Conservation (phyloP, 2,888 invertebrate species). For the Platycheirus albimanus region DNA sequence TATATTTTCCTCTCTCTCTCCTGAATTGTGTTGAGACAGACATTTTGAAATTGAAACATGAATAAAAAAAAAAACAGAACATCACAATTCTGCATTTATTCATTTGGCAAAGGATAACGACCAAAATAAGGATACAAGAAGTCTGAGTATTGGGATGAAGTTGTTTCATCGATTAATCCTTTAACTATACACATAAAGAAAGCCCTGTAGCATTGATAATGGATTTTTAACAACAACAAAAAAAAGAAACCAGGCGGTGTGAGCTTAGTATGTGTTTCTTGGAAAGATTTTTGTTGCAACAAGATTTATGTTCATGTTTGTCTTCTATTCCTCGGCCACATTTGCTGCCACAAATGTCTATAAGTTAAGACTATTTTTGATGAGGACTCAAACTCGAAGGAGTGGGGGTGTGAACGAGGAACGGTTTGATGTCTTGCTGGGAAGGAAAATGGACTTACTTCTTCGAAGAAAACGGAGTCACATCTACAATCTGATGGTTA, state of each 20-base stretch:
- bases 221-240: slow-evolving; percentile 58
- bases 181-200: slow-evolving; percentile 20
- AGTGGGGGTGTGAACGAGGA: no score
- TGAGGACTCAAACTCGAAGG: no score
- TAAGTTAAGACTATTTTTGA: no score
- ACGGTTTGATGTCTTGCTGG: no score
- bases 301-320: background rate
- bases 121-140: slow-evolving; percentile 13
- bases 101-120: slow-evolving; percentile 27
- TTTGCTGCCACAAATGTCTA: no score
- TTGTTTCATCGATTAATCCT: slow-evolving; percentile 23
- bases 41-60: slow-evolving; percentile 24
- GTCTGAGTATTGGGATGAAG: background rate
- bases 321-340: no score
- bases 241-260: background rate
- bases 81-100: slow-evolving; percentile 55
- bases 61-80: slow-evolving; percentile 23
- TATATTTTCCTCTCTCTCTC: slow-evolving; percentile 16
- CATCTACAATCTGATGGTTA: no score
- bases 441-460: no score
- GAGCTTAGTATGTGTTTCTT: background rate
- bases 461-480: no score
- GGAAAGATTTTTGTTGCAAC: background rate
- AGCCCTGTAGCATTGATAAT: slow-evolving; percentile 56
- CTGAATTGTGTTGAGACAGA: slow-evolving; percentile 18